Base-by-base conservation (phyloP, 2,113 vertebrate genomes). In the Mustela lutreola region DNA sequence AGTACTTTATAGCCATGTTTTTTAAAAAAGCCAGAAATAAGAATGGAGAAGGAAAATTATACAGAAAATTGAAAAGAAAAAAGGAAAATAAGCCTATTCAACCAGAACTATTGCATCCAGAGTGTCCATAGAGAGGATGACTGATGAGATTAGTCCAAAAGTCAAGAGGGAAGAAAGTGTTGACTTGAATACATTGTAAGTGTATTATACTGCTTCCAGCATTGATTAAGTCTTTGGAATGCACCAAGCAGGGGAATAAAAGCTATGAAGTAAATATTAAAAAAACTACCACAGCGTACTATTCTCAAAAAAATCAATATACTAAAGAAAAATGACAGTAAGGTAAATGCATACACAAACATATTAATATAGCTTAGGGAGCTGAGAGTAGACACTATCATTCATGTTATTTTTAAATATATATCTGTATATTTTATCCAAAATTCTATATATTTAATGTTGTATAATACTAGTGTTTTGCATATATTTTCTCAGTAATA, bases 261-360 rank as follows among this genome's bases (percentile, higher is more conserved):
- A 76, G 36, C 78, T 84, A 16, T 62, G 79, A 94, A 85, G 58
- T 78, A 89, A 88, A 80, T 90, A 85, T 45, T 88, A 53, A 78
- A 75, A 75, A 92, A 75, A 31, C 12, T 65, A 58, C 5, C 15
- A 31, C 26, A 85, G 33, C 5, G 53, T 93, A 48, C 4, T 11
- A 76, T 83, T 90, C 75, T 89, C 22, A 83, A 88, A 12, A 91
- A 95, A 90, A 89, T 97, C 58, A 89, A 36, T 93, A 91, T 50
- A 89, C 0, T 48, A 62, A 93, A 88, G 53, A 93, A 90, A 96
- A 95, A 87, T 62, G 28, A 53, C 19, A 81, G 16, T 45, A 7
- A 60, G 2, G 28, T 84, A 87, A 91, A 80, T 67, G 26, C 1
- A 42, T 31, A 73, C 6, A 90, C 39, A 48, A 42, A 75, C 14